Conservation (phyloP, 2,888 invertebrate species). For the Branchinecta sandiegonensis region DNA sequence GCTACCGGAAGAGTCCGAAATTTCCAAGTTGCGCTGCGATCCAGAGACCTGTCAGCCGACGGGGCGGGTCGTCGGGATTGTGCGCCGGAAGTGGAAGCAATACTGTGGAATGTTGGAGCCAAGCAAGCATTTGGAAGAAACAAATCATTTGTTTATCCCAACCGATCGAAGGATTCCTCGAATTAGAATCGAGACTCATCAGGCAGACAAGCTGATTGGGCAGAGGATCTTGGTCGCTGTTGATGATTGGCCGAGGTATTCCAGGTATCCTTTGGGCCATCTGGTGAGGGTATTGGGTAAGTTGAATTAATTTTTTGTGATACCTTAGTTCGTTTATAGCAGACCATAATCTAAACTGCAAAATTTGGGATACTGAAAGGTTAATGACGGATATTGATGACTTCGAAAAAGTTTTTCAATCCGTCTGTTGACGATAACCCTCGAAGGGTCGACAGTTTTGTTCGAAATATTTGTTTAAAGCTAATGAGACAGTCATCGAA, state of each 20-base stretch:
- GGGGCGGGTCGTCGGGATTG: constrained; percentile 77
- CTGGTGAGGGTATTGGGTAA: constrained; percentile 78
- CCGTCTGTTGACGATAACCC: too few relatives aligned
- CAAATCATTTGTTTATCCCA: constrained; percentile 76
- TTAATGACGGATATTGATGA: too few relatives aligned
- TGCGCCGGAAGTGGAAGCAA: constrained; percentile 89
- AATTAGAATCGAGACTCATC: constrained; percentile 87
- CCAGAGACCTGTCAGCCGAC: constrained; percentile 42
- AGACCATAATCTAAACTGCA: too few relatives aligned
- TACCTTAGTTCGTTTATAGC: too few relatives aligned
- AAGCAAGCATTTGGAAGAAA: constrained; percentile 44
- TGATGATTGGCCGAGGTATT: constrained; percentile 88
- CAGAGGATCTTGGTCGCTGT: constrained; percentile 89
- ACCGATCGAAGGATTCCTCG: constrained; percentile 87
- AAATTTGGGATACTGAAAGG: too few relatives aligned
- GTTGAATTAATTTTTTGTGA: not conserved
- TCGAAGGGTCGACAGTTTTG: too few relatives aligned
- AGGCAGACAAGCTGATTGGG: constrained; percentile 58
- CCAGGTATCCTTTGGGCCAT: constrained; percentile 86
- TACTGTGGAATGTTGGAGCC: constrained; percentile 90
- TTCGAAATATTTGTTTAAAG: too few relatives aligned
- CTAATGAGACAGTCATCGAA: too few relatives aligned
- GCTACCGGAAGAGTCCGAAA: constrained; percentile 27
- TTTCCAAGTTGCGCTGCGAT: constrained; percentile 27
- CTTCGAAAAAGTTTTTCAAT: too few relatives aligned